Percentiles rank a stretch among this genome's conserved stretches.
Conservation (phyloP, 2,888 invertebrate genomes). For the Drosophila monieri region DNA sequence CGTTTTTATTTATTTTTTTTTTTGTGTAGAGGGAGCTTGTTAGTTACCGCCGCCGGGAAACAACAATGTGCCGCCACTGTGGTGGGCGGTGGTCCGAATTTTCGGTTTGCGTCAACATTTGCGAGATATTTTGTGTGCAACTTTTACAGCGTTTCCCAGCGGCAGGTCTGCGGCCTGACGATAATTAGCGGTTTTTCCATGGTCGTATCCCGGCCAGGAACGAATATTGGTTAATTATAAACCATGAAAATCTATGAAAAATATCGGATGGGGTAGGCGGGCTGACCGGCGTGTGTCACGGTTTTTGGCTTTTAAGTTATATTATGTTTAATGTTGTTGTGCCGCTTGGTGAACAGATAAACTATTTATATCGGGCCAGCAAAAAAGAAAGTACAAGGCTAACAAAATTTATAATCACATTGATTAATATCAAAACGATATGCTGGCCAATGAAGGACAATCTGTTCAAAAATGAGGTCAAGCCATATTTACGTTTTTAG, state of each 20-base stretch:
- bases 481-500: neutral
- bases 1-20: too few relatives aligned
- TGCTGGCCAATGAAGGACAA: constrained; percentile 14
- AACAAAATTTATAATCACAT: constrained; percentile 31
- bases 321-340: constrained; percentile 27
- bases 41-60: constrained; percentile 46
- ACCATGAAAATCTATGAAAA: constrained; percentile 40
- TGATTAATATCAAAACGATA: constrained; percentile 36
- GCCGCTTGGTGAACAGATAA: constrained; percentile 11
- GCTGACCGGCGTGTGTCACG: neutral
- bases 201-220: constrained; percentile 35
- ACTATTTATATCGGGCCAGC: constrained; percentile 21
- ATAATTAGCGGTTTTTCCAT: constrained; percentile 50
- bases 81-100: constrained; percentile 22
- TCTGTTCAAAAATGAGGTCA: constrained; percentile 8
- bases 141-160: constrained; percentile 27
- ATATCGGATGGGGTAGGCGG: neutral
- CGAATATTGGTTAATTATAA: constrained; percentile 49
- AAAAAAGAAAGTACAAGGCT: constrained; percentile 6
- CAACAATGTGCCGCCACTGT: constrained; percentile 37
- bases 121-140: constrained; percentile 50
- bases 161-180: constrained; percentile 16
- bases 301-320: constrained; percentile 36
- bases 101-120: constrained; percentile 41
- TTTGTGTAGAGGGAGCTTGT: constrained; percentile 31